phyloP scores from a whole-genome alignment of 2,113 vertebrate genomes.

The Azemiops feae region DNA sequence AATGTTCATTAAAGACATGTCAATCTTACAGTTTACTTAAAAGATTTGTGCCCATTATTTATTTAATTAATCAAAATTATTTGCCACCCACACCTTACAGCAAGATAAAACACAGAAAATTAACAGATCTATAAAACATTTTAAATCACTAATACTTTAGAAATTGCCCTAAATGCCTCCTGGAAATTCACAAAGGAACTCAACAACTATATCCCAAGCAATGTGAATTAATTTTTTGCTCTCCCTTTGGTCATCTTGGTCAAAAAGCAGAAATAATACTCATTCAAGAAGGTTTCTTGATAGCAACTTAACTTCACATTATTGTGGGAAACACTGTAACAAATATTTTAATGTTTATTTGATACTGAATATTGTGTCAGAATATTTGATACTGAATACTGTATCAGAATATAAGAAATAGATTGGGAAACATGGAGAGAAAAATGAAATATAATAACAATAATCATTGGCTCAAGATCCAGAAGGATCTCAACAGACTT shows the following conservation, averaged over 20 bases:
- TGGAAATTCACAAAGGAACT: not conserved
- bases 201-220: not conserved
- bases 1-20: not conserved
- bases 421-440: not conserved
- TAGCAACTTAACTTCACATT: too few species aligned
- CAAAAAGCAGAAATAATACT: too few species aligned
- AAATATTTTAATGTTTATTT: not conserved
- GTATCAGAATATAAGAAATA: not conserved
- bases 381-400: not conserved
- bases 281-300: too few species aligned
- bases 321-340: too few species aligned
- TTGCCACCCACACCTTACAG: too few species aligned
- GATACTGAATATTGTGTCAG: not conserved
- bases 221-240: too few species aligned
- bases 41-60: not conserved
- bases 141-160: not conserved
- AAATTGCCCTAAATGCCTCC: not conserved
- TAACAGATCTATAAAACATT: not conserved
- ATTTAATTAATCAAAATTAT: too few species aligned
- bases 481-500: too few species aligned
- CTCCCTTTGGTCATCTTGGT: too few species aligned
- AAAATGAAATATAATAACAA: not conserved
- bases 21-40: not conserved
- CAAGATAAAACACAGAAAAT: too few species aligned
- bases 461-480: not conserved